phyloP scores from a whole-genome alignment of 2,888 invertebrate species.

The Aleiodes testaceus region DNA sequence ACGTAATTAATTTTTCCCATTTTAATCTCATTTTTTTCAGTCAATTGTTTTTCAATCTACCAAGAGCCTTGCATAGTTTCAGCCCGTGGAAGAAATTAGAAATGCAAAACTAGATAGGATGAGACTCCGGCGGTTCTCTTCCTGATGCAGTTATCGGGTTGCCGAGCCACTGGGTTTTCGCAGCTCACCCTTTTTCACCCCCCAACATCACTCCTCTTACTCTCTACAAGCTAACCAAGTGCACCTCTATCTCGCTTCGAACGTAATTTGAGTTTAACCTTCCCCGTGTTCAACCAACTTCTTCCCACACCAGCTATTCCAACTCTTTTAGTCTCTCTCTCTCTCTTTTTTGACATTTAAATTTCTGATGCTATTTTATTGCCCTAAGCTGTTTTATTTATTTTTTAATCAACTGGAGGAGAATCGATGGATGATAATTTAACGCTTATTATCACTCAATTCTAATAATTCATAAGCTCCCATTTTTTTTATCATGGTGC shows the following conservation, averaged over 20 bases:
- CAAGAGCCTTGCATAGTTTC: background rate
- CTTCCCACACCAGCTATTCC: background rate
- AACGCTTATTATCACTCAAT: background rate
- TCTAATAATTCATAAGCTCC: background rate
- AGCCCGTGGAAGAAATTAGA: slow-evolving; percentile 16
- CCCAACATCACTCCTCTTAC: background rate
- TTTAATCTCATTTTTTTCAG: slow-evolving; percentile 5
- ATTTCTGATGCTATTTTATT: slow-evolving; percentile 17
- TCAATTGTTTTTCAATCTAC: slow-evolving; percentile 30
- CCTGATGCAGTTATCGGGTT: slow-evolving; percentile 52
- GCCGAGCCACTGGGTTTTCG: slow-evolving; percentile 51
- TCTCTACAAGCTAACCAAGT: slow-evolving; percentile 8
- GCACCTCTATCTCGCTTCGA: slow-evolving; percentile 39
- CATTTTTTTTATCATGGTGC: background rate
- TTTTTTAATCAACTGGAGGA: slow-evolving; percentile 30
- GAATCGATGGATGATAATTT: background rate
- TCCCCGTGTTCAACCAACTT: slow-evolving; percentile 40
- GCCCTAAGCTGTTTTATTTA: slow-evolving; percentile 29
- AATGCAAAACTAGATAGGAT: slow-evolving; percentile 21
- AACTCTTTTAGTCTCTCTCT: background rate
- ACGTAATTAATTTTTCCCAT: slow-evolving; percentile 9
- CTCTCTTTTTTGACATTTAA: background rate
- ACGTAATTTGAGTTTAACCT: slow-evolving; percentile 51
- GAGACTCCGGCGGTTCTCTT: slow-evolving; percentile 16
- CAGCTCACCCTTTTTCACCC: slow-evolving; percentile 17